A percentile compares a stretch with the other conserved stretches of the same genome.
phyloP scores from a whole-genome alignment of 2,113 vertebrate genomes.

The Melanerpes formicivorus region DNA sequence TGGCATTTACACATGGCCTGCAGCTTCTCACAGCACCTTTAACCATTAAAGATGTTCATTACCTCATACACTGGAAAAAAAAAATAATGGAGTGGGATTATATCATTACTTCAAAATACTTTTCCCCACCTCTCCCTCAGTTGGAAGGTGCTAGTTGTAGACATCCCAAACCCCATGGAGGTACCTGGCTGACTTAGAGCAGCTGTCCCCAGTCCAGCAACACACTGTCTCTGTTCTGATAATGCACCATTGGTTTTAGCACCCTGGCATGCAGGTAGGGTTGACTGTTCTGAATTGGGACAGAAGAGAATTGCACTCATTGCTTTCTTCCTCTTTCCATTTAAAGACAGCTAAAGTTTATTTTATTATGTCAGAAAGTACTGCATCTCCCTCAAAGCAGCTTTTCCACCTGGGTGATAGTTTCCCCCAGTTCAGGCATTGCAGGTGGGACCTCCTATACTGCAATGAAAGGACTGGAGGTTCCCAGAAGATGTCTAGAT shows the following conservation, averaged over 20 bases:
- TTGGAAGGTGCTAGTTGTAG: neutral
- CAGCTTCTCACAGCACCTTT: slow-evolving; percentile 55
- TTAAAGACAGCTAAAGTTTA: neutral
- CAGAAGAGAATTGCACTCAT: fast-evolving
- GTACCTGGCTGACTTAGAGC: neutral
- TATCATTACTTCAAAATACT: neutral
- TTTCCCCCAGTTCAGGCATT: fast-evolving
- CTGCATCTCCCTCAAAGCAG: neutral
- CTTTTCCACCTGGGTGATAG: neutral
- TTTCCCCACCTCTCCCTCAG: neutral
- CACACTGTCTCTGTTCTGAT: fast-evolving
- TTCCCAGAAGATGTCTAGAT: neutral
- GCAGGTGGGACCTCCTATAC: neutral
- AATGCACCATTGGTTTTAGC: neutral
- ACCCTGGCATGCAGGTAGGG: fast-evolving
- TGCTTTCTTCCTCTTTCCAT: neutral
- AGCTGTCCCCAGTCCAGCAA: neutral
- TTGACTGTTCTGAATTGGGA: neutral
- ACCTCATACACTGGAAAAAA: neutral
- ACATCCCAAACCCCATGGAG: neutral
- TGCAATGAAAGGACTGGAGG: neutral
- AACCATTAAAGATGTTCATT: slow-evolving; percentile 46
- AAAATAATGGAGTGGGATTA: neutral
- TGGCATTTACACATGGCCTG: slow-evolving; percentile 56
- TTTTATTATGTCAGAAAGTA: neutral